Percentiles rank a stretch among this genome's conserved stretches.
Conservation (phyloP, 2,797 vertebrate species). For the Helicolenus hilgendorfi region DNA sequence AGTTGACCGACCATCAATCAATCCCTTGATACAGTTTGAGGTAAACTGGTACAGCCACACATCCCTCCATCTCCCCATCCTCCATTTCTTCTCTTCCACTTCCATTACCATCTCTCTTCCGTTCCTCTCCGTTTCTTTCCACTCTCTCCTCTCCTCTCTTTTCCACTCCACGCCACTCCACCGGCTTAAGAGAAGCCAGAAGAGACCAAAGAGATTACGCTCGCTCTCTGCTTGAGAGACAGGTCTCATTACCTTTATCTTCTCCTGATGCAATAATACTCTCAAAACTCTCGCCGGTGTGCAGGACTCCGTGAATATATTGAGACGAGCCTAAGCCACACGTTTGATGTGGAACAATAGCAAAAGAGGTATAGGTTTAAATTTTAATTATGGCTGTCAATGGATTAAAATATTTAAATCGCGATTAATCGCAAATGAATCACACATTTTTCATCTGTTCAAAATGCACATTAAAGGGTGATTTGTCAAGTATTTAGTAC, state of each 20-base stretch:
- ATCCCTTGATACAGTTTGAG: neutral
- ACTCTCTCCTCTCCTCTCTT: slow-evolving; percentile 23
- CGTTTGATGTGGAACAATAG: slow-evolving; percentile 13
- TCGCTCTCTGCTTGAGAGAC: slow-evolving; percentile 70
- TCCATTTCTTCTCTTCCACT: neutral
- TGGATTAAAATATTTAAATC: neutral
- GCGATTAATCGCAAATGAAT: no score
- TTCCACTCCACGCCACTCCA: slow-evolving; percentile 60
- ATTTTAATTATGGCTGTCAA: slow-evolving; percentile 17
- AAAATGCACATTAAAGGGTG: neutral
- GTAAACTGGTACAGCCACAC: slow-evolving; percentile 7
- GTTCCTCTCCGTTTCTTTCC: slow-evolving; percentile 24
- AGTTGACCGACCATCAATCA: slow-evolving; percentile 62
- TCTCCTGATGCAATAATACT: slow-evolving; percentile 72
- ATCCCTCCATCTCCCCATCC: neutral
- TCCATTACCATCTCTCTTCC: slow-evolving; percentile 11
- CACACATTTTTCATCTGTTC: neutral
- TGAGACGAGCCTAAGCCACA: slow-evolving; percentile 7
- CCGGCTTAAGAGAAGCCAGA: slow-evolving; percentile 62
- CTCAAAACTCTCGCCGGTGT: slow-evolving; percentile 40
- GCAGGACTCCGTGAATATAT: slow-evolving; percentile 12
- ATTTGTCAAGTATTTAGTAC: neutral
- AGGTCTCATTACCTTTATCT: slow-evolving; percentile 83
- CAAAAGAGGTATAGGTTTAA: neutral
- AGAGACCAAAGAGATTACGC: slow-evolving; percentile 74